Evolutionary conservation across 2,888 invertebrate genomes (phyloP).

Genomic region (Drosophila pullipes): DNA sequence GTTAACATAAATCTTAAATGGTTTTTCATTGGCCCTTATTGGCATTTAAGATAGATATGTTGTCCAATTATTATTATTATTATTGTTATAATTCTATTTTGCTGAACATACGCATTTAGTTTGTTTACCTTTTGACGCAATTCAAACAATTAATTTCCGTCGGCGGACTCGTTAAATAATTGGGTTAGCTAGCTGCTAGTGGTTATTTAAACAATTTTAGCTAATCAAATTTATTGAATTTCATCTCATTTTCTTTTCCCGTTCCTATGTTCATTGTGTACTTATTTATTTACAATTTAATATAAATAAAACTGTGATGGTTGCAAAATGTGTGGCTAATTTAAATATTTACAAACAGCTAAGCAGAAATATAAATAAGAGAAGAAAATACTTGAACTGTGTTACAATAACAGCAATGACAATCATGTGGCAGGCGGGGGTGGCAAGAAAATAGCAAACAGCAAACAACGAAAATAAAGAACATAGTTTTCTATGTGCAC

Average conservation of each 20-base stretch:
- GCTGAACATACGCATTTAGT: conserved; percentile 11
- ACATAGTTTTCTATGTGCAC: conserved; percentile 22
- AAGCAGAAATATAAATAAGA: conserved; percentile 27
- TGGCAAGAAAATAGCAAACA: conserved; percentile 58
- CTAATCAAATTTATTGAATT: conserved; percentile 55
- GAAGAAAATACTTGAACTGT: conserved; percentile 52
- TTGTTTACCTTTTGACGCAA: conserved; percentile 55
- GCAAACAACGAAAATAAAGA: conserved; percentile 11
- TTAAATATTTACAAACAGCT: conserved; percentile 46
- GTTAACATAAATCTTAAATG: background rate
- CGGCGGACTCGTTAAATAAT: conserved; percentile 54
- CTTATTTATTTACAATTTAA: conserved; percentile 46
- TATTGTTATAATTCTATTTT: background rate
- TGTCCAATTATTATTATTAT: background rate
- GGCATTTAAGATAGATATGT: background rate
- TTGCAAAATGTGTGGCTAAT: conserved; percentile 29
- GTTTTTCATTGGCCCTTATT: background rate
- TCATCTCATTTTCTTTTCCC: conserved; percentile 9
- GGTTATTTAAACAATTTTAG: conserved; percentile 21
- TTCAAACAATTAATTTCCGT: conserved; percentile 76
- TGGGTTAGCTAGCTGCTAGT: conserved; percentile 21
- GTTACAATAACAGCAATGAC: conserved; percentile 36
- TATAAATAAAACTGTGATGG: conserved; percentile 48
- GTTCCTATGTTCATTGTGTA: conserved; percentile 5
- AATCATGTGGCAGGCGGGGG: conserved; percentile 2